These are phyloP conservation scores for Eubasilissa splendida DNA, from an alignment of 2,888 invertebrate genomes.

Conservation along the genomic window DNA sequence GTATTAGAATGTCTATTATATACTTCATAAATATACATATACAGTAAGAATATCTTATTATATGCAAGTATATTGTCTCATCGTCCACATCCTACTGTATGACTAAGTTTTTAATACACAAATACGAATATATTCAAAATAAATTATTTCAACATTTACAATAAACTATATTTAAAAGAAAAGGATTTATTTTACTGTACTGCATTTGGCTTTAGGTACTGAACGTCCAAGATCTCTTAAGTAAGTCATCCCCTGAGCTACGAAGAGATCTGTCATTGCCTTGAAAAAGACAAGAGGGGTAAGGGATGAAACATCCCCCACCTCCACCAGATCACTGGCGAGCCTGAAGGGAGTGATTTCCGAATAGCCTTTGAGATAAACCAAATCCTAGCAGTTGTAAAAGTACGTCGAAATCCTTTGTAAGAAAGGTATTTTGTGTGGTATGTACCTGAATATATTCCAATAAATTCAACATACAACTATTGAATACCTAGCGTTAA, in stretches of 20 bases:
- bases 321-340: slow-evolving; percentile 23
- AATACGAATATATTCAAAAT: too few species aligned
- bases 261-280: slow-evolving; percentile 48
- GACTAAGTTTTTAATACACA: too few species aligned
- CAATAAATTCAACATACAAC: too few species aligned
- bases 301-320: slow-evolving; percentile 10
- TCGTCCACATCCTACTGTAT: too few species aligned
- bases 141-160: too few species aligned
- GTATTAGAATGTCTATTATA: too few species aligned
- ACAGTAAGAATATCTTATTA: too few species aligned
- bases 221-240: slow-evolving; percentile 28
- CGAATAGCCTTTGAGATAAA: slow-evolving; percentile 35
- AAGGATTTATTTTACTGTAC: background rate
- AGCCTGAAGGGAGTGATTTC: slow-evolving; percentile 21
- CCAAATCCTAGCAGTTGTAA: slow-evolving; percentile 19
- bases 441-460: too few species aligned
- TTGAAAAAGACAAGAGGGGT: slow-evolving; percentile 34
- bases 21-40: too few species aligned
- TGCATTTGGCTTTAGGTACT: slow-evolving; percentile 14
- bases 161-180: too few species aligned
- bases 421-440: background rate
- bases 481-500: too few species aligned
- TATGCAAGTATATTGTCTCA: too few species aligned
- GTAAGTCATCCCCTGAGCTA: slow-evolving; percentile 41
- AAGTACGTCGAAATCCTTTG: slow-evolving; percentile 1